A percentile compares a stretch with the other conserved stretches of the same genome.
These are phyloP conservation scores for Astyanax mexicanus DNA, from an alignment of 2,797 vertebrate species.

Conservation along the genomic window DNA sequence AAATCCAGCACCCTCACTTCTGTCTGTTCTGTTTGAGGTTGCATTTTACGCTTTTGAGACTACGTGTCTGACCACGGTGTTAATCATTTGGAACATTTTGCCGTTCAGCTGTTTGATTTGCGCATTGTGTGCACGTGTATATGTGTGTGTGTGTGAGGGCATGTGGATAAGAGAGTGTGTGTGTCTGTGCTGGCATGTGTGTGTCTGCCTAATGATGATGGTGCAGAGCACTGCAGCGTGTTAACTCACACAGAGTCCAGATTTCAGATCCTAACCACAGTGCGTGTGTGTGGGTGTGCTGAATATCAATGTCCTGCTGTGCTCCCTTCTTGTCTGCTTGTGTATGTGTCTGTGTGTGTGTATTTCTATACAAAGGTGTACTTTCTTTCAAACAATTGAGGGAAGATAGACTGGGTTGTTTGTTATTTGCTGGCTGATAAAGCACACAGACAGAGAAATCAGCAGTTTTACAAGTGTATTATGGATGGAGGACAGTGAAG, in stretches of 20 bases:
- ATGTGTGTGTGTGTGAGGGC: constrained; percentile 4
- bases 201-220: constrained; percentile 54
- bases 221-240: constrained; percentile 50
- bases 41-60: constrained; percentile 9
- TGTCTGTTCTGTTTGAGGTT: constrained; percentile 19
- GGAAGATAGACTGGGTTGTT: constrained; percentile 17
- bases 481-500: neutral
- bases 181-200: constrained; percentile 27
- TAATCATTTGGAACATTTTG: constrained; percentile 16
- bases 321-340: constrained; percentile 46
- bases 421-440: neutral
- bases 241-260: constrained; percentile 65
- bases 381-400: constrained; percentile 6
- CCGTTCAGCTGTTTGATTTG: constrained; percentile 9
- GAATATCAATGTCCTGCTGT: constrained; percentile 62
- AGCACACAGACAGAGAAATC: neutral
- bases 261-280: constrained; percentile 58
- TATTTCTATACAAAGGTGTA: constrained; percentile 38
- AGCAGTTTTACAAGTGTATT: neutral
- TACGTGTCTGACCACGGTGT: constrained; percentile 24
- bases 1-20: constrained; percentile 20
- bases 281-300: constrained; percentile 66
- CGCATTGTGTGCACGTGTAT: neutral
- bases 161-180: neutral
- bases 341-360: constrained; percentile 63